phyloP scores from a whole-genome alignment of 2,113 vertebrate genomes.

The Globicephala melas region DNA sequence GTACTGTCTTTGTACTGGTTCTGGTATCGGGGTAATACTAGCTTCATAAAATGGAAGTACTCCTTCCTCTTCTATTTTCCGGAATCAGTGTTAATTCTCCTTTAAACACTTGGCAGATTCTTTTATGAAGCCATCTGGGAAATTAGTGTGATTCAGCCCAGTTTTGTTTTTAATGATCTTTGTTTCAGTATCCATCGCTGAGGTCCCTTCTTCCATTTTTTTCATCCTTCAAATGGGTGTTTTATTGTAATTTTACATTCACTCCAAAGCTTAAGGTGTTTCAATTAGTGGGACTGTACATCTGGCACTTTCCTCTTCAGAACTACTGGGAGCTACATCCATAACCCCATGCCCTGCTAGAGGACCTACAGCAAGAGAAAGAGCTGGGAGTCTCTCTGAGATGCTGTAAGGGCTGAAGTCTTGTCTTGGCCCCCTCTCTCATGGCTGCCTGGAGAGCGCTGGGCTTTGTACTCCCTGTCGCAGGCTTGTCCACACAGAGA shows the following conservation, averaged over 20 bases:
- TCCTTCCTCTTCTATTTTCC: not conserved
- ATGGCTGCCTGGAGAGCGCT: not conserved
- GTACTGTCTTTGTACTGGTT: not conserved
- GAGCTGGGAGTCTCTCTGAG: not conserved
- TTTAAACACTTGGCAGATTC: not conserved
- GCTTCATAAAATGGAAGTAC: not conserved
- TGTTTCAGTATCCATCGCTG: not conserved
- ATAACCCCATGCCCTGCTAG: not conserved
- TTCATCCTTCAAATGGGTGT: not conserved
- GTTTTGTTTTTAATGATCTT: not conserved
- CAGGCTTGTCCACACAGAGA: not conserved
- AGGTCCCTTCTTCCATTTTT: not conserved
- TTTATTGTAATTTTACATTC: not conserved
- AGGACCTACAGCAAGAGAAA: not conserved
- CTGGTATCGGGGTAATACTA: not conserved
- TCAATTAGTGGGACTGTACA: not conserved
- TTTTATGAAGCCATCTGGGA: not conserved
- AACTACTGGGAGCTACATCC: not conserved
- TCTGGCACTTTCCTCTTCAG: not conserved
- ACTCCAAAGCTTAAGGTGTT: not conserved
- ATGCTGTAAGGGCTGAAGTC: not conserved
- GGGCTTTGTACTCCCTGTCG: not conserved
- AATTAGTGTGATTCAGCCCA: not conserved
- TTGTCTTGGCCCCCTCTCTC: not conserved
- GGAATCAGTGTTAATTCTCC: not conserved